Conservation (phyloP, 2,797 vertebrate species). For the Melanotaenia trifasciata region DNA sequence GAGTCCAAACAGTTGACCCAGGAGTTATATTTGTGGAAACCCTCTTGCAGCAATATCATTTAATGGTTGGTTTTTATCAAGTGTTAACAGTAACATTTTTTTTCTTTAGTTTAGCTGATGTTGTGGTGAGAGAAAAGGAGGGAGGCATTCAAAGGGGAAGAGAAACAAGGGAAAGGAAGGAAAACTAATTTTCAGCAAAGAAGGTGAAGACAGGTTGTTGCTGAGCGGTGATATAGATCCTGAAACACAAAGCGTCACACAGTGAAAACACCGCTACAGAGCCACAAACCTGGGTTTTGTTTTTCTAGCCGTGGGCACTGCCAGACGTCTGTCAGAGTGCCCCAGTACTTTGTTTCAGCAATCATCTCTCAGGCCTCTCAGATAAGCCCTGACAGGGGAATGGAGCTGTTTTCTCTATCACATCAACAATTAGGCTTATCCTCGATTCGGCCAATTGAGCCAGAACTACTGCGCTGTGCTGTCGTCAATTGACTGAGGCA, state of each 20-base stretch:
- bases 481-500: slow-evolving; percentile 71
- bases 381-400: slow-evolving; percentile 73
- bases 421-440: slow-evolving; percentile 78
- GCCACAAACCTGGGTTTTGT: slow-evolving; percentile 70
- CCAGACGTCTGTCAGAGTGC: slow-evolving; percentile 78
- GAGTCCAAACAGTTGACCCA: slow-evolving; percentile 63
- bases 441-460: slow-evolving; percentile 72
- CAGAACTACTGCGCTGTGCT: slow-evolving; percentile 67
- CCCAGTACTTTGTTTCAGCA: slow-evolving; percentile 67
- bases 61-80: slow-evolving; percentile 63
- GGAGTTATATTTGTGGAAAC: slow-evolving; percentile 60
- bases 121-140: slow-evolving; percentile 21
- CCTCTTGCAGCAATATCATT: slow-evolving; percentile 59
- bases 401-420: slow-evolving; percentile 71
- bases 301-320: slow-evolving; percentile 54
- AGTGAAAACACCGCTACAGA: slow-evolving; percentile 52
- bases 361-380: slow-evolving; percentile 68
- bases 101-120: slow-evolving; percentile 23
- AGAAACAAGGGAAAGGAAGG: slow-evolving; percentile 24
- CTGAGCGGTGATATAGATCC: slow-evolving; percentile 41
- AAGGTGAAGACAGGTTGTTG: slow-evolving; percentile 44
- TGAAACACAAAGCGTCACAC: slow-evolving; percentile 38
- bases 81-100: slow-evolving; percentile 54
- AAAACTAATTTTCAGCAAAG: slow-evolving; percentile 28
- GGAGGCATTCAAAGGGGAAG: slow-evolving; percentile 27